These are phyloP conservation scores for Liodrosophila aerea DNA, from an alignment of 2,888 invertebrate genomes.

Conservation along the genomic window DNA sequence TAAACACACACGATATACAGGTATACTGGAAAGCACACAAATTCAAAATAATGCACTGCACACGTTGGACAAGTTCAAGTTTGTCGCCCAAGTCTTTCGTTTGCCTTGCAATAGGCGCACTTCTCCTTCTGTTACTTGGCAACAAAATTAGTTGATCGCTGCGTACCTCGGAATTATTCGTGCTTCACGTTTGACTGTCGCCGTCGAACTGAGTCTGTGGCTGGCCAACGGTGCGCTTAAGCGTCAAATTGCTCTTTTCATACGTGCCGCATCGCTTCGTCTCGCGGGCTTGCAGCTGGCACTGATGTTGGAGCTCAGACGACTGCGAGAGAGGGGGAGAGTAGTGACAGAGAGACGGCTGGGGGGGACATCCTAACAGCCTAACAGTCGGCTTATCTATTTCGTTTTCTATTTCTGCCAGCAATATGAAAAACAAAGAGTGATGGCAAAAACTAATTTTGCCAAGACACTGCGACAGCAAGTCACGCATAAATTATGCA, in stretches of 20 bases:
- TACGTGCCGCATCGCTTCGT: constrained; percentile 9
- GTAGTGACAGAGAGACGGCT: not conserved
- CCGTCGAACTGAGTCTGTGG: constrained; percentile 79
- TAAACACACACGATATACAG: not conserved
- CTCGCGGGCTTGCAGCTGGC: constrained; percentile 22
- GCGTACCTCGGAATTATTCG: constrained; percentile 44
- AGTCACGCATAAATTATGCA: constrained; percentile 62
- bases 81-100: constrained; percentile 73
- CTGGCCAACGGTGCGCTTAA: constrained; percentile 70
- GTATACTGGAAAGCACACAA: constrained; percentile 24
- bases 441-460: constrained; percentile 36
- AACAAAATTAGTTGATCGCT: constrained; percentile 12
- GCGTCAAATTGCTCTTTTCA: constrained; percentile 73
- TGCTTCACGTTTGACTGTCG: constrained; percentile 79
- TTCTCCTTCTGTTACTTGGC: constrained; percentile 6
- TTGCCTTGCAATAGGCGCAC: constrained; percentile 22
- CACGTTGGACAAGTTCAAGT: constrained; percentile 78
- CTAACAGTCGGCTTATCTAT: constrained; percentile 21
- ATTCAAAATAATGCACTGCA: constrained; percentile 27
- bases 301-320: constrained; percentile 3
- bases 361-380: constrained; percentile 27
- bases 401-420: constrained; percentile 18
- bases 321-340: constrained; percentile 3
- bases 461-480: constrained; percentile 23
- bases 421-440: constrained; percentile 14